Evolutionary conservation across 2,888 invertebrate genomes (phyloP).

Genomic region (Crocallis elinguaria): DNA sequence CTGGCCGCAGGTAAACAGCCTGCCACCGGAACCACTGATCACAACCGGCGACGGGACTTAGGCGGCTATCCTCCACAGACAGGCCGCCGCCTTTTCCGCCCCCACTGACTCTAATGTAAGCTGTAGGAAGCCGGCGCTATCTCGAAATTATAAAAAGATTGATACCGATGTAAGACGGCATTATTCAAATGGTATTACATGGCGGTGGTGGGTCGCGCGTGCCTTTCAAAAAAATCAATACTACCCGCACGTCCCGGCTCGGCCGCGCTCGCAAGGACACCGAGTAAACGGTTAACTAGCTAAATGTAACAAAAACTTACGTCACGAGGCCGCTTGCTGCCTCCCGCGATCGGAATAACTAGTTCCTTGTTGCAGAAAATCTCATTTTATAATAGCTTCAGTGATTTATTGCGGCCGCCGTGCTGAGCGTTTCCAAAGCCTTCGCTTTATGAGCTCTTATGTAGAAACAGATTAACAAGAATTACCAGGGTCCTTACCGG

Average conservation of each 20-base stretch:
- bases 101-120: background rate
- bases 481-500: no score
- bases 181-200: slow-evolving; percentile 63
- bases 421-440: no score
- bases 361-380: no score
- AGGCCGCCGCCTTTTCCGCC: background rate
- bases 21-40: slow-evolving; percentile 3
- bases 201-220: slow-evolving; percentile 54
- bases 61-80: background rate
- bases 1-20: background rate
- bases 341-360: background rate
- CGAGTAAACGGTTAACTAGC: slow-evolving; percentile 52
- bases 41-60: background rate
- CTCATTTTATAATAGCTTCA: no score
- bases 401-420: no score
- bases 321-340: slow-evolving; percentile 25
- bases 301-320: slow-evolving; percentile 51
- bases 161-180: slow-evolving; percentile 46
- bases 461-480: no score
- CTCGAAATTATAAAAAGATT: slow-evolving; percentile 17
- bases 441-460: no score
- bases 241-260: slow-evolving; percentile 58
- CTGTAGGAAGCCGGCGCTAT: slow-evolving; percentile 2
- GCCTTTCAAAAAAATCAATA: slow-evolving; percentile 74
- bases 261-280: slow-evolving; percentile 62